A percentile compares a stretch with the other conserved stretches of the same genome.
Conservation (phyloP, 2,113 vertebrate genomes). For the Chunga burmeisteri region DNA sequence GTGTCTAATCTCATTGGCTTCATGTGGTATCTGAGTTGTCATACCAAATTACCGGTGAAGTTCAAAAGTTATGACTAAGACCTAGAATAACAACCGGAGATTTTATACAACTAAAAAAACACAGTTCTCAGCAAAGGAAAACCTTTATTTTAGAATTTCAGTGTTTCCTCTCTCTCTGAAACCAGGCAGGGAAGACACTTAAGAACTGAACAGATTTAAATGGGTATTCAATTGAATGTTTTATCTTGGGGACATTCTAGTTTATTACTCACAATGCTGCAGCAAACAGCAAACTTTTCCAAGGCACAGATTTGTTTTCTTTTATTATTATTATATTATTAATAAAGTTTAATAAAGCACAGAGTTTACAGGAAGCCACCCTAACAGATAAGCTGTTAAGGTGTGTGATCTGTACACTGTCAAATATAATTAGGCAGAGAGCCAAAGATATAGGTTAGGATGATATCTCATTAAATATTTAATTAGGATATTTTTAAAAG, state of each 20-base stretch:
- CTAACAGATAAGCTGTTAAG: slow-evolving; percentile 12
- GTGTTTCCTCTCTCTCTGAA: neutral
- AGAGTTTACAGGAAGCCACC: slow-evolving; percentile 5
- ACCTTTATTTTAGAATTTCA: neutral
- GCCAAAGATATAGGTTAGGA: neutral
- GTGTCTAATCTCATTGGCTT: neutral
- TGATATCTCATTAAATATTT: slow-evolving; percentile 46
- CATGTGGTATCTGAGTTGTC: neutral
- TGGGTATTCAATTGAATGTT: neutral
- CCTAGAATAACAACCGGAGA: neutral
- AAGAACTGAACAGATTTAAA: neutral
- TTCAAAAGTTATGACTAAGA: neutral
- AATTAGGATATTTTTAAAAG: slow-evolving; percentile 45
- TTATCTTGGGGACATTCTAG: neutral
- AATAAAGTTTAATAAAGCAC: slow-evolving; percentile 14
- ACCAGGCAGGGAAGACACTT: neutral
- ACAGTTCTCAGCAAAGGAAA: neutral
- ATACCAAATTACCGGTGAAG: neutral
- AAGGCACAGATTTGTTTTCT: neutral
- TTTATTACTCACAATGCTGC: neutral
- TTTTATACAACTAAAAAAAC: neutral
- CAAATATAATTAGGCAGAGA: slow-evolving; percentile 31
- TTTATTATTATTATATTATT: neutral
- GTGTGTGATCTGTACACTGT: neutral
- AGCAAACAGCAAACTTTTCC: slow-evolving; percentile 23